Base-by-base conservation (phyloP, 2,113 vertebrate genomes). In the Amphiprion ocellaris region DNA sequence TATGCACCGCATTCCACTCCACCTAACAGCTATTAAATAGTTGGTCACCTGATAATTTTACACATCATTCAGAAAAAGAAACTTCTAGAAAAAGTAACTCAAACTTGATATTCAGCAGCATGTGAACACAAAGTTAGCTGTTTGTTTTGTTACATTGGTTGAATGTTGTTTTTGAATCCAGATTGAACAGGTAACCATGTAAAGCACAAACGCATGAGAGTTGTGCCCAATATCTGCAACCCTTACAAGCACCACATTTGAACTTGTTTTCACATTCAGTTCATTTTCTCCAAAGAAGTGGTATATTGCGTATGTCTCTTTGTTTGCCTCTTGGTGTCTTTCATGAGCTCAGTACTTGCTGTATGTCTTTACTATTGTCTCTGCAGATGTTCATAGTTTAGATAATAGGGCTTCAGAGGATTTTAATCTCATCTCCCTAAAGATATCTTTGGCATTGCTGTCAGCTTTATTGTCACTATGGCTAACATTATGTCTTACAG, bases 221-320 rank as follows among this genome's bases (percentile, higher is more conserved):
- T 28, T 37, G 39, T 47, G 15, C 47, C 58, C 26, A 44, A 46
- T 58, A 79, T 55, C n/a, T 63, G 33, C 41, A 24, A 3, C 50
- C 10, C 16, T 62, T 28, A 66, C 24, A 54, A 24, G 19, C 46
- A 68, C 41, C 30, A 33, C 30, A 71, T 59, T 64, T 47, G 58
- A 63, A 68, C 14, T 2, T 0, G 1, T 16, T 56, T 62, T 49
- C 16, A 41, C 10, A 9, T 56, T 12, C 14, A 5, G 9, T 21
- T 2, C 10, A 9, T 72, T 73, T 79, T 33, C 12, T 21, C 44
- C 33, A 77, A 70, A 49, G 33, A 16, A 53, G 59, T 49, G 10
- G 19, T 54, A 49, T 19, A 6, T 16, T 49, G 15, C 23, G 2
- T 76, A 24, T 56, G 33, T 80, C 10, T 74, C 14, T 75, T 10